Conservation (phyloP, 2,113 vertebrate genomes). For the Uropsilus gracilis region DNA sequence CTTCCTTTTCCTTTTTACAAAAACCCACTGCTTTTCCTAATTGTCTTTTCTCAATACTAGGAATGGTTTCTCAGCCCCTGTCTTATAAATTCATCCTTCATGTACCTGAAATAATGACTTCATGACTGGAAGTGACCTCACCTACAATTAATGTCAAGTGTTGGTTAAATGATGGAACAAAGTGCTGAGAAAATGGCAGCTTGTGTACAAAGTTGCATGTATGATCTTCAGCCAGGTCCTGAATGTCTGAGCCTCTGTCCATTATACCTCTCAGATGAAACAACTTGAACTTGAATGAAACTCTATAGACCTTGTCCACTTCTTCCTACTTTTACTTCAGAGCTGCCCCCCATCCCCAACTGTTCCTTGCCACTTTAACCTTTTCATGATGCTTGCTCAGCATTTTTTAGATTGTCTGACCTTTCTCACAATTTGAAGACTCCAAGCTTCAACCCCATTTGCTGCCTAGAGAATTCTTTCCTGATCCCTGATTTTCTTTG, state of each 20-base stretch:
- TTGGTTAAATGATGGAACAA: background rate
- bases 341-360: background rate
- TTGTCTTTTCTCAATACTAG: background rate
- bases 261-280: background rate
- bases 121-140: background rate
- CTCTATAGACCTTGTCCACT: background rate
- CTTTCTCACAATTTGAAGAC: background rate
- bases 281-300: background rate
- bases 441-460: background rate
- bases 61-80: background rate
- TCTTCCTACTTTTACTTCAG: too few species aligned
- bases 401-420: background rate
- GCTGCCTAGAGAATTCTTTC: background rate
- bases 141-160: background rate
- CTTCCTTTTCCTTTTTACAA: background rate
- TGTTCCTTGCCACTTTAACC: background rate
- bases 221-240: background rate
- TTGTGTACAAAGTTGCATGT: background rate
- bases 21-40: background rate
- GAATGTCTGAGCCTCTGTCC: too few species aligned
- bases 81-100: background rate
- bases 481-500: background rate
- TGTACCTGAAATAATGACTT: background rate
- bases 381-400: background rate
- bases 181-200: background rate